Base-by-base conservation (phyloP, 2,888 invertebrate species). In the Amphiduros pacificus region DNA sequence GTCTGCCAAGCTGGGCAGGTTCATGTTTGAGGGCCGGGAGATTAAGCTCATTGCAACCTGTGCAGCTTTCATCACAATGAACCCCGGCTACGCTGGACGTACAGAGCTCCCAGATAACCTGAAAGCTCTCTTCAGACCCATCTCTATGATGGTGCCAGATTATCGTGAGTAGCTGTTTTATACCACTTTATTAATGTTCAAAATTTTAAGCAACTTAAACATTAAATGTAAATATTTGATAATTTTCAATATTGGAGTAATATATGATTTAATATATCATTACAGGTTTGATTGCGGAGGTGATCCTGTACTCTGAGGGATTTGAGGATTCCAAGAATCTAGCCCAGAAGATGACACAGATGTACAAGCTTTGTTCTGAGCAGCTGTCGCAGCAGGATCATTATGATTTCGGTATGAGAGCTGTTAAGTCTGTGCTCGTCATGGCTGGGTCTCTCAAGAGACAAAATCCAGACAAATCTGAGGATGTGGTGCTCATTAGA, bases 141-240 rank as follows among this genome's bases (percentile, higher is more conserved):
- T 93, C 68, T 87, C 92, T 1, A 93, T 93, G 93, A 93, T 93
- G 93, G 92, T 93, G 41, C 93, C 93, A 0, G 92, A 93, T 84
- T 94, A 94, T 78, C 90, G 91, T 90, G 82, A 81, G 78, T 74
- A 22, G n/a, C n/a, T n/a, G n/a, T n/a, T n/a, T n/a, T n/a, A n/a
- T n/a, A n/a, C n/a, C n/a, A n/a, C n/a, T n/a, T n/a, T n/a, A n/a
- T n/a, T n/a, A n/a, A n/a, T n/a, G n/a, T n/a, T n/a, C n/a, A n/a
- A n/a, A n/a, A n/a, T n/a, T n/a, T n/a, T n/a, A n/a, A n/a, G n/a
- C n/a, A n/a, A n/a, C n/a, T n/a, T n/a, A n/a, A n/a, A n/a, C n/a
- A n/a, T n/a, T n/a, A n/a, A n/a, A n/a, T n/a, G n/a, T n/a, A n/a
- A n/a, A n/a, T n/a, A n/a, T n/a, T n/a, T n/a, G n/a, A n/a, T n/a